phyloP scores from a whole-genome alignment of 1,140 invertebrate species.

The Listronotus bonariensis region DNA sequence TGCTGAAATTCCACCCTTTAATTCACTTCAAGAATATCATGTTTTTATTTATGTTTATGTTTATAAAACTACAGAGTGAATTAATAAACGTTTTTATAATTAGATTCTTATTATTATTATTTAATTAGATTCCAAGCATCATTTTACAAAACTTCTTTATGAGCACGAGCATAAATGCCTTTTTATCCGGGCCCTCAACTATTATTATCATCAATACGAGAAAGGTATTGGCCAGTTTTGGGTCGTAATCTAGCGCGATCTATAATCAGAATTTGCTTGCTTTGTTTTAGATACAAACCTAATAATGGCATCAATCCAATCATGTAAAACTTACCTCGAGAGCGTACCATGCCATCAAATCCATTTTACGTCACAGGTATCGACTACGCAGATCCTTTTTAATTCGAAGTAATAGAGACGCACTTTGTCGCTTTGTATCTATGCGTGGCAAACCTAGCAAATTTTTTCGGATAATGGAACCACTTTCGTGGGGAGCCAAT shows the following conservation, averaged over 20 bases:
- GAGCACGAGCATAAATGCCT: no score
- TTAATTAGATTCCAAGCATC: conserved; percentile 33
- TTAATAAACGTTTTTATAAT: no score
- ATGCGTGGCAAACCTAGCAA: neutral
- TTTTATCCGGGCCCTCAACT: no score
- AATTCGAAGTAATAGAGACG: neutral
- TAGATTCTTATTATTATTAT: no score
- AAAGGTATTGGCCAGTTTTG: conserved; percentile 39
- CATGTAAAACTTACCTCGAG: conserved; percentile 52
- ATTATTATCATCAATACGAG: neutral
- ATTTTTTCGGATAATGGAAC: conserved; percentile 8
- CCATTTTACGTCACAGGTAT: conserved; percentile 39
- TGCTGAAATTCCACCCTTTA: no score
- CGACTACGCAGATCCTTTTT: conserved; percentile 36
- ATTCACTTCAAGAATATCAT: no score
- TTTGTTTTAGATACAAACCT: conserved; percentile 30
- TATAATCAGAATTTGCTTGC: conserved; percentile 34
- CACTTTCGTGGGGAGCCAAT: conserved; percentile 4
- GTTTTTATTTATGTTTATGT: no score
- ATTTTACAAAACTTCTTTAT: no score
- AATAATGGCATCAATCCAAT: conserved; percentile 29
- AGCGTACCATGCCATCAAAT: conserved; percentile 39
- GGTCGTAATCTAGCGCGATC: conserved; percentile 38
- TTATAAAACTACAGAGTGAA: no score
- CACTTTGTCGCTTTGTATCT: conserved; percentile 1